phyloP scores from a whole-genome alignment of 2,797 vertebrate genomes.

The Siniperca undulata region DNA sequence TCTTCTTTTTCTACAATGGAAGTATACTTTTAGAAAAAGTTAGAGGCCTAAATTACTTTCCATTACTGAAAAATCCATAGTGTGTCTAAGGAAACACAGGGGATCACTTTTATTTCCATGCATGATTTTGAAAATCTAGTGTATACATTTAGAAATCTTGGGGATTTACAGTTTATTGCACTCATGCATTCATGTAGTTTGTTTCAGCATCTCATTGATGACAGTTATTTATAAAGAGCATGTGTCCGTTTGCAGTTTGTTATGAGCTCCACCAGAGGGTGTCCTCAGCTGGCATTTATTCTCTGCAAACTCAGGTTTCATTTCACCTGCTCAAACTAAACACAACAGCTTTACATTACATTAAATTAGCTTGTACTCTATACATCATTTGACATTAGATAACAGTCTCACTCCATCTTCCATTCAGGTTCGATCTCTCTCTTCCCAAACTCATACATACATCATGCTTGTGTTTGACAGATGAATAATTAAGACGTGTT shows the following conservation, averaged over 20 bases:
- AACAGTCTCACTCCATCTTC: background rate
- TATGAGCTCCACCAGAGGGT: background rate
- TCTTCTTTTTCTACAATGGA: too few species aligned
- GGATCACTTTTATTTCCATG: background rate
- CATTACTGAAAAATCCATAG: background rate
- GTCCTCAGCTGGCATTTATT: background rate
- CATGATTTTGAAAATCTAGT: background rate
- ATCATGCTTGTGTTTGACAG: background rate
- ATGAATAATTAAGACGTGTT: background rate
- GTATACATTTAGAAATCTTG: background rate
- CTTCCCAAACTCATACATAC: background rate
- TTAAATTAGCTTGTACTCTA: background rate
- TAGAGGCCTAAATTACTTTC: background rate
- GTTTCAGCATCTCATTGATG: background rate
- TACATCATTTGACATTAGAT: background rate
- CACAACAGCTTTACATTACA: background rate
- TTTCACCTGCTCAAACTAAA: background rate
- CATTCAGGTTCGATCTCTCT: background rate
- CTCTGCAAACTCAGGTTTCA: background rate
- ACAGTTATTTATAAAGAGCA: background rate
- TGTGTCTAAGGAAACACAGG: background rate
- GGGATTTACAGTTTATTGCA: background rate
- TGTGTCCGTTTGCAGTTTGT: slow-evolving; percentile 6
- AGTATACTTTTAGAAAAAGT: too few species aligned
- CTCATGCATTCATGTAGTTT: background rate